Conservation (phyloP, 2,888 invertebrate genomes). For the Ariolimax columbianus region DNA sequence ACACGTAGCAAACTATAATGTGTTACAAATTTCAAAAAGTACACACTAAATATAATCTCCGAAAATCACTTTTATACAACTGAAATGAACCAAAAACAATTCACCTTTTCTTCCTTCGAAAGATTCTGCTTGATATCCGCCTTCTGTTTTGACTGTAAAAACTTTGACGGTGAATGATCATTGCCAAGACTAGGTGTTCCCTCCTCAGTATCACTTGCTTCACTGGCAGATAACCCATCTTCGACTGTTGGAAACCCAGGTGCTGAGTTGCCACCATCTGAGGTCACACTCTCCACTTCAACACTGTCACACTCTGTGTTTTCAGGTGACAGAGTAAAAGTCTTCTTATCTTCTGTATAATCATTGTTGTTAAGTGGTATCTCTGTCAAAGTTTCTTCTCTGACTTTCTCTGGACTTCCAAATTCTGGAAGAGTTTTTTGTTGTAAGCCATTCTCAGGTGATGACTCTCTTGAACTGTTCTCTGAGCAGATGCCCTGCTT, state of each 20-base stretch:
- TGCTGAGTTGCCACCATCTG: constrained; percentile 72
- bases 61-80: neutral
- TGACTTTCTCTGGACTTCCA: constrained; percentile 62
- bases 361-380: constrained; percentile 79
- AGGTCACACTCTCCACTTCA: constrained; percentile 85
- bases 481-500: constrained; percentile 62
- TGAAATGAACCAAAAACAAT: neutral
- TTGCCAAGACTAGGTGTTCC: constrained; percentile 50
- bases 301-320: constrained; percentile 95
- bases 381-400: constrained; percentile 76
- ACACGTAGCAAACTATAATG: too few relatives aligned
- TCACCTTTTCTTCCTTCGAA: constrained; percentile 43
- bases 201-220: constrained; percentile 91
- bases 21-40: too few relatives aligned
- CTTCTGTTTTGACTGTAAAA: constrained; percentile 81
- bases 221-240: constrained; percentile 95
- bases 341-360: constrained; percentile 83
- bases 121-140: constrained; percentile 63
- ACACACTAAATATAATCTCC: neutral
- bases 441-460: constrained; percentile 65
- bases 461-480: constrained; percentile 67
- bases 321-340: constrained; percentile 93
- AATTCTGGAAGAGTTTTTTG: constrained; percentile 60
- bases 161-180: constrained; percentile 84
- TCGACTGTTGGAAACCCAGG: constrained; percentile 90